Percentiles rank a stretch among this genome's conserved stretches.
Conservation (phyloP, 2,797 vertebrate species). For the Ctenochaetus hawaiiensis region DNA sequence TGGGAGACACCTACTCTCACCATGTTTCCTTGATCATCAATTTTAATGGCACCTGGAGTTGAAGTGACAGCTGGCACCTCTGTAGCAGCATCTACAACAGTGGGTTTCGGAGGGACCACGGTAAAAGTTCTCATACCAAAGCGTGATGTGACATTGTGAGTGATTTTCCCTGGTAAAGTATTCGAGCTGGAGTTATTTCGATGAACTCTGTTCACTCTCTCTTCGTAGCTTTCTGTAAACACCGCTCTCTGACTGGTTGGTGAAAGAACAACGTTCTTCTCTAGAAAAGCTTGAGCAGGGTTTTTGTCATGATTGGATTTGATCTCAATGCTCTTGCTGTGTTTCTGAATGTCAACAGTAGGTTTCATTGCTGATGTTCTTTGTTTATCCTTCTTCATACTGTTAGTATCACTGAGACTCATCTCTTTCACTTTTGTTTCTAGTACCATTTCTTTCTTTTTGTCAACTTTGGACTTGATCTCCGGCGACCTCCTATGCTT, state of each 20-base stretch:
- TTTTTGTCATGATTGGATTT: slow-evolving; percentile 45
- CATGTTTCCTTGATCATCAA: slow-evolving; percentile 96
- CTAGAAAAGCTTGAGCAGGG: slow-evolving; percentile 38
- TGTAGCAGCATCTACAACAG: slow-evolving; percentile 57
- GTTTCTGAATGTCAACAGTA: slow-evolving; percentile 54
- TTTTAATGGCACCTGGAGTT: slow-evolving; percentile 91
- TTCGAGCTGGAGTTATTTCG: slow-evolving; percentile 41
- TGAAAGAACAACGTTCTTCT: slow-evolving; percentile 49
- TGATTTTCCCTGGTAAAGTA: slow-evolving; percentile 77
- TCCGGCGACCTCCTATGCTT: slow-evolving; percentile 26
- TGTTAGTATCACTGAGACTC: slow-evolving; percentile 7
- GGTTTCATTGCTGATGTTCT: slow-evolving; percentile 51
- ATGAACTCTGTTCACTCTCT: slow-evolving; percentile 41
- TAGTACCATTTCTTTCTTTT: slow-evolving; percentile 47
- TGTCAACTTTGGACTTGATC: slow-evolving; percentile 33
- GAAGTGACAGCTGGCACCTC: slow-evolving; percentile 77
- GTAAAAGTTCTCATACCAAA: slow-evolving; percentile 94
- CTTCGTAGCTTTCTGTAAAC: slow-evolving; percentile 38
- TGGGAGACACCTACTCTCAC: slow-evolving; percentile 67
- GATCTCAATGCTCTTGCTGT: slow-evolving; percentile 29
- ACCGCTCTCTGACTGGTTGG: slow-evolving; percentile 36
- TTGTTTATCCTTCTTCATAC: slow-evolving; percentile 53
- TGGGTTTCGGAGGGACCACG: slow-evolving; percentile 91
- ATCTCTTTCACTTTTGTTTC: slow-evolving; percentile 39
- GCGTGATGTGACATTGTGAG: slow-evolving; percentile 84